These are phyloP conservation scores for Pelosia muscerda DNA, from an alignment of 2,888 invertebrate genomes.

Conservation along the genomic window DNA sequence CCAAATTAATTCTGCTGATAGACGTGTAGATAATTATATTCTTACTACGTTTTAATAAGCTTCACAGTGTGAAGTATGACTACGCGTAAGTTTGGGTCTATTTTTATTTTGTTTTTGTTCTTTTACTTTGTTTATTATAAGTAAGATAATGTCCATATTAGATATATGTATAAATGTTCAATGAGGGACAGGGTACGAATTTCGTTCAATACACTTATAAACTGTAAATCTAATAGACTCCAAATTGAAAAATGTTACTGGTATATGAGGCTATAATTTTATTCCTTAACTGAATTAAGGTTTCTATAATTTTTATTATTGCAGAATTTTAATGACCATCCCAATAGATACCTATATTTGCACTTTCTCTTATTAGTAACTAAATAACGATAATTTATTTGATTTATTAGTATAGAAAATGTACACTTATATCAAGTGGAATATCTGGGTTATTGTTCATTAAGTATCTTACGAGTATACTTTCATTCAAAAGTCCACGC, in stretches of 20 bases:
- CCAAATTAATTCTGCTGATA: background rate
- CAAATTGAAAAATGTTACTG: no score
- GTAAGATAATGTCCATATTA: no score
- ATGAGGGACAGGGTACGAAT: no score
- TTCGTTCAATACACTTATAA: no score
- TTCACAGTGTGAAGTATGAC: background rate
- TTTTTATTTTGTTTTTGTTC: background rate
- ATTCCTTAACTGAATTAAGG: no score
- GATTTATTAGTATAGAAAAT: background rate
- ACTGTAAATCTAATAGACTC: no score
- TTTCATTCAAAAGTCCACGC: constrained; percentile 48
- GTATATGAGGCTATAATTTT: no score
- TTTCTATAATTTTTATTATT: no score
- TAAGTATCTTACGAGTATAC: constrained; percentile 44
- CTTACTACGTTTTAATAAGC: background rate
- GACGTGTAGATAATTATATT: background rate
- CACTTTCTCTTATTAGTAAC: background rate
- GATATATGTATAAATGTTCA: no score
- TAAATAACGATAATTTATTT: background rate
- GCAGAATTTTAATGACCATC: no score
- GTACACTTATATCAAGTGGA: background rate
- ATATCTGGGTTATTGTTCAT: constrained; percentile 32
- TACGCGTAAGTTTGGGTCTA: background rate
- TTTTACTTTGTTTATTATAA: no score
- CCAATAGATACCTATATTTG: background rate